A percentile compares a stretch with the other conserved stretches of the same genome.
Evolutionary conservation across 2,888 invertebrate genomes (phyloP).

Genomic region (Sinodicranocentrus sp.): DNA sequence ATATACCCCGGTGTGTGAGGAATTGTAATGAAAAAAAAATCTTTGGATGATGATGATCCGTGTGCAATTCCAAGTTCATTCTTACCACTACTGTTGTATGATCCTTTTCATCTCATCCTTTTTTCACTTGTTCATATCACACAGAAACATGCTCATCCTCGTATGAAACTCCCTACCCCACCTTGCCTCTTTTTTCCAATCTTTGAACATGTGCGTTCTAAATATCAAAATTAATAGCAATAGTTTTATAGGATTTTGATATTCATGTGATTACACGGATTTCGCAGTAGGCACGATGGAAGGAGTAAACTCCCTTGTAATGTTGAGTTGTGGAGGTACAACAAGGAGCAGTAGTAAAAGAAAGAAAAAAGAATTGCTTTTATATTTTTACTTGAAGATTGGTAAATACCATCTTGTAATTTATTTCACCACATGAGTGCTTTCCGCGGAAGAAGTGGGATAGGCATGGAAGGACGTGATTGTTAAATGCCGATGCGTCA

Average conservation of each 20-base stretch:
- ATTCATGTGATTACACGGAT: too few species aligned
- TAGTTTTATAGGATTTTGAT: too few species aligned
- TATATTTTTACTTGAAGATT: not conserved
- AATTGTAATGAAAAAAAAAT: slow-evolving; percentile 9
- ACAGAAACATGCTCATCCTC: too few species aligned
- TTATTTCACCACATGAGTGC: slow-evolving; percentile 33
- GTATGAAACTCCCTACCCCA: not conserved
- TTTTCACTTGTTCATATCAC: not conserved
- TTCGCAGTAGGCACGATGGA: too few species aligned
- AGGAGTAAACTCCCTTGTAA: too few species aligned
- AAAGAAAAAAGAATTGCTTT: too few species aligned
- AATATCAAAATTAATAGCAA: too few species aligned
- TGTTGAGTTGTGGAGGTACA: too few species aligned
- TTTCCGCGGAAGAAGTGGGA: not conserved
- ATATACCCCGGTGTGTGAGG: not conserved
- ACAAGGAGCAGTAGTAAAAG: too few species aligned
- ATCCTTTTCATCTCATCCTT: not conserved
- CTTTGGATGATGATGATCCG: slow-evolving; percentile 2
- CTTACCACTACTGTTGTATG: not conserved
- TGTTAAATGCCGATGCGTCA: too few species aligned
- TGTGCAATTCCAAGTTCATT: not conserved
- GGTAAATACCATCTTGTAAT: slow-evolving; percentile 13
- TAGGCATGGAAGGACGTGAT: too few species aligned
- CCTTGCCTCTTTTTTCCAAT: not conserved
- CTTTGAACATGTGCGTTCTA: not conserved